phyloP scores from a whole-genome alignment of 2,888 invertebrate genomes.

The Polymixis flavicincta region DNA sequence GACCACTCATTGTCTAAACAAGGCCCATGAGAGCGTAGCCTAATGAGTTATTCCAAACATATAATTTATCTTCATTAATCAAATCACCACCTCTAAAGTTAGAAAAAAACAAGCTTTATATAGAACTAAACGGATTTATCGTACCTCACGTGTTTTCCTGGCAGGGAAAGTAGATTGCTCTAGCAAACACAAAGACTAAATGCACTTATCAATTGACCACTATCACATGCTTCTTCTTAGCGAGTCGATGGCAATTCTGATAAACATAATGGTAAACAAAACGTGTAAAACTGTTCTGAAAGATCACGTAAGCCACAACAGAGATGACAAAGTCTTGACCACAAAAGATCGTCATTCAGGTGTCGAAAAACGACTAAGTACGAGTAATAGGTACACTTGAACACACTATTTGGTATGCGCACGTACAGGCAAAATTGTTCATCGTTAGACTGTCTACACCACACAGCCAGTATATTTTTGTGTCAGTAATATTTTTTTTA shows the following conservation, averaged over 20 bases:
- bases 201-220: slow-evolving; percentile 34
- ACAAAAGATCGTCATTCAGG: slow-evolving; percentile 26
- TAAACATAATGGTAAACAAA: slow-evolving; percentile 44
- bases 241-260: slow-evolving; percentile 41
- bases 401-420: neutral
- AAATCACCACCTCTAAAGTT: slow-evolving; percentile 1
- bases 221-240: slow-evolving; percentile 46
- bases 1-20: neutral
- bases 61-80: neutral
- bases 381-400: neutral
- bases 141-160: neutral
- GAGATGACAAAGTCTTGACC: slow-evolving; percentile 23
- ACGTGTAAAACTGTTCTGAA: slow-evolving; percentile 35
- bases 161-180: slow-evolving; percentile 2
- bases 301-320: slow-evolving; percentile 45
- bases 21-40: neutral
- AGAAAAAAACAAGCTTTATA: slow-evolving; percentile 1
- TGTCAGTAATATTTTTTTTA: neutral
- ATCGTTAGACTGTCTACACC: neutral
- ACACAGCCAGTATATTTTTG: neutral
- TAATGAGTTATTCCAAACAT: neutral
- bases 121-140: slow-evolving; percentile 1
- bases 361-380: slow-evolving; percentile 34
- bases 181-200: slow-evolving; percentile 11
- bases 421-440: neutral